A percentile compares a stretch with the other conserved stretches of the same genome.
These are phyloP conservation scores for Andrena marginata DNA, from an alignment of 2,888 invertebrate species.

Conservation along the genomic window DNA sequence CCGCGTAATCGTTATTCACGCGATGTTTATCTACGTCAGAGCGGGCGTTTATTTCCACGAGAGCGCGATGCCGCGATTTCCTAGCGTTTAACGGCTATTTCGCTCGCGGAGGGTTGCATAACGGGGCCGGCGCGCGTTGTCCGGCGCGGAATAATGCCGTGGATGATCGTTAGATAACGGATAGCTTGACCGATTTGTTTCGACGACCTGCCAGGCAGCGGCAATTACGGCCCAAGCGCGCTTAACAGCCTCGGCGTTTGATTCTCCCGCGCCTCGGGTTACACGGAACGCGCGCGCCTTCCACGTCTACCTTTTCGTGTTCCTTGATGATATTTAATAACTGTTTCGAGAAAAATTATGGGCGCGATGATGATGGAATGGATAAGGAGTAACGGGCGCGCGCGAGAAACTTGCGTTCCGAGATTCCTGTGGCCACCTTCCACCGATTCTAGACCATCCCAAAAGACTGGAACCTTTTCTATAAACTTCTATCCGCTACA, in stretches of 20 bases:
- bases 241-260: constrained; percentile 23
- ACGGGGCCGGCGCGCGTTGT: constrained; percentile 25
- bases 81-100: constrained; percentile 33
- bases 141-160: constrained; percentile 41
- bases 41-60: constrained; percentile 67
- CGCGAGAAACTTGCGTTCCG: neutral
- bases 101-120: constrained; percentile 46
- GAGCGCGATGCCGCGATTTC: constrained; percentile 52
- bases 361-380: neutral
- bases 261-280: constrained; percentile 49
- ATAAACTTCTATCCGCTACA: too few species aligned
- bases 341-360: constrained; percentile 8
- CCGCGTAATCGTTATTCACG: constrained; percentile 57
- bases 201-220: constrained; percentile 14
- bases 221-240: constrained; percentile 45
- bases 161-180: constrained; percentile 55
- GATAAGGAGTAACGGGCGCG: neutral
- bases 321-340: neutral
- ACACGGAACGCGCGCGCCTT: constrained; percentile 19
- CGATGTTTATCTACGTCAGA: constrained; percentile 64
- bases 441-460: too few species aligned
- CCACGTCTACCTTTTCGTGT: neutral
- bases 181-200: constrained; percentile 33
- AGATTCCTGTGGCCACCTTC: neutral
- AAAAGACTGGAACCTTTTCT: too few species aligned